These are phyloP conservation scores for Tenthredo notha DNA, from an alignment of 2,888 invertebrate species.

Conservation along the genomic window DNA sequence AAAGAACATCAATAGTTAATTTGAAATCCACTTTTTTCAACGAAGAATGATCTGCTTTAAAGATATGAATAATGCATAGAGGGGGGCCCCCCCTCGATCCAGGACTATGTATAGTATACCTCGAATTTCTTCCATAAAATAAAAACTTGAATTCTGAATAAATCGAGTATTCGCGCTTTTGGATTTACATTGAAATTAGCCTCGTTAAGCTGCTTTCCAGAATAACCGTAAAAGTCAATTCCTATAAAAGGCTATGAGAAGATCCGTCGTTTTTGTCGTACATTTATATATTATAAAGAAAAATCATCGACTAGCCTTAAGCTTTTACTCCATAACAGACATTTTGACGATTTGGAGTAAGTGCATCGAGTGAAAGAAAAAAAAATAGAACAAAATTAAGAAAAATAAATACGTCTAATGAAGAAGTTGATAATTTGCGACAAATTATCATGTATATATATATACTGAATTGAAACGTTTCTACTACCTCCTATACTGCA, in stretches of 20 bases:
- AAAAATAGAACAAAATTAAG: too few relatives aligned
- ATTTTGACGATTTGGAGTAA: too few relatives aligned
- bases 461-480: neutral
- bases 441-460: too few relatives aligned
- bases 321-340: too few relatives aligned
- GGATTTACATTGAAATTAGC: neutral
- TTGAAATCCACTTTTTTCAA: neutral
- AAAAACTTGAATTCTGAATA: neutral
- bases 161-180: neutral
- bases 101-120: neutral
- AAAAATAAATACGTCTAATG: too few relatives aligned
- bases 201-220: neutral
- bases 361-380: too few relatives aligned
- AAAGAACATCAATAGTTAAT: neutral
- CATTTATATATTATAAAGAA: too few relatives aligned
- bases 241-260: neutral
- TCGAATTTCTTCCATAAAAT: neutral
- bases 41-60: neutral
- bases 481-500: neutral
- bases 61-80: conserved; percentile 7
- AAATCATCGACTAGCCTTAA: too few relatives aligned
- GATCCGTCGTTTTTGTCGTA: neutral
- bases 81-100: neutral
- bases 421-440: neutral
- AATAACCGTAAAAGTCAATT: conserved; percentile 1